These are phyloP conservation scores for Aplocera efformata DNA, from an alignment of 2,888 invertebrate species.

Conservation along the genomic window DNA sequence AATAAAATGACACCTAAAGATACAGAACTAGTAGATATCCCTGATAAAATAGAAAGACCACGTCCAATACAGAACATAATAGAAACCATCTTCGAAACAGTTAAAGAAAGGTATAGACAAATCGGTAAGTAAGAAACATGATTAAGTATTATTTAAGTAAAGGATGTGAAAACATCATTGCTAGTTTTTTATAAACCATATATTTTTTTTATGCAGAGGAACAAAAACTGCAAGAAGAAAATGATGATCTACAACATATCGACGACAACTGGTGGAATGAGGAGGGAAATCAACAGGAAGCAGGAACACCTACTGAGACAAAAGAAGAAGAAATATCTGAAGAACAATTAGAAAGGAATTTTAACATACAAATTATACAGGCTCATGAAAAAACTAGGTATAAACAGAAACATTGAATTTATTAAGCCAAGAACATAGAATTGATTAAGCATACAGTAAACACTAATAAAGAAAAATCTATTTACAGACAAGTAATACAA, in stretches of 20 bases:
- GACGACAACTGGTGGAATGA: slow-evolving; percentile 41
- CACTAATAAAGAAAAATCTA: background rate
- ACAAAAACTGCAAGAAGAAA: slow-evolving; percentile 8
- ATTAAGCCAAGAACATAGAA: background rate
- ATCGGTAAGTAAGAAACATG: slow-evolving; percentile 13
- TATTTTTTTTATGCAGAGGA: slow-evolving; percentile 7
- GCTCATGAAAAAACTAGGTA: slow-evolving; percentile 62
- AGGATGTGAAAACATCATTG: too few relatives aligned
- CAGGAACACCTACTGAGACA: slow-evolving; percentile 10
- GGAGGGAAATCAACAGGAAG: slow-evolving; percentile 18
- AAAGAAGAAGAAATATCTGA: slow-evolving; percentile 38
- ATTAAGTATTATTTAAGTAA: too few relatives aligned
- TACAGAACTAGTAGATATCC: slow-evolving; percentile 40
- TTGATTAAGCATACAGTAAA: background rate
- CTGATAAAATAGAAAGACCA: slow-evolving; percentile 33
- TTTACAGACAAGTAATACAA: slow-evolving; percentile 43
- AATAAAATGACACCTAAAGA: slow-evolving; percentile 45
- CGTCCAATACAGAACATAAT: slow-evolving; percentile 36
- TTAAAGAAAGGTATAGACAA: slow-evolving; percentile 31
- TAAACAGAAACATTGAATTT: background rate
- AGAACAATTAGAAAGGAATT: slow-evolving; percentile 37
- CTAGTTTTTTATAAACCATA: too few relatives aligned
- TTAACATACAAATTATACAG: slow-evolving; percentile 45
- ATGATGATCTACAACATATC: slow-evolving; percentile 3
- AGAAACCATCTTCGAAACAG: slow-evolving; percentile 33